These are phyloP conservation scores for Spea multiplicata DNA, from an alignment of 2,113 vertebrate species.

Conservation along the genomic window DNA sequence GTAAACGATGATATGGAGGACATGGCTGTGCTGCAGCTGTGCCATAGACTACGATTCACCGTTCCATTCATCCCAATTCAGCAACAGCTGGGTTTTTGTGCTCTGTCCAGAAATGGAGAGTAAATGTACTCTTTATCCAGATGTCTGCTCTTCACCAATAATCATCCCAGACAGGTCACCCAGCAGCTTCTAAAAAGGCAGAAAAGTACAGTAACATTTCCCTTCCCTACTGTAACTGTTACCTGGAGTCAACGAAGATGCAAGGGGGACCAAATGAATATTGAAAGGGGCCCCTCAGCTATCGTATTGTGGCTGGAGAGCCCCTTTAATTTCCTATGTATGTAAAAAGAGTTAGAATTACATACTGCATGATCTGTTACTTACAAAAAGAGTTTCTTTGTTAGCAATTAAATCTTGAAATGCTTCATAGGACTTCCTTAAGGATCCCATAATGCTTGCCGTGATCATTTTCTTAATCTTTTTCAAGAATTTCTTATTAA, in stretches of 20 bases:
- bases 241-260: no score
- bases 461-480: no score
- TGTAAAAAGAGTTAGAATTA: no score
- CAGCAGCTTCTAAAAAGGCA: constrained; percentile 10
- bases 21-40: neutral
- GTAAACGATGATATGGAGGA: no score
- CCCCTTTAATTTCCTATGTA: no score
- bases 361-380: neutral
- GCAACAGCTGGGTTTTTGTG: neutral
- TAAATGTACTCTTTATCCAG: neutral
- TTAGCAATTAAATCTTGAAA: constrained; percentile 13
- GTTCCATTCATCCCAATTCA: neutral
- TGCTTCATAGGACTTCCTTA: neutral
- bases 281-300: no score
- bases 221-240: no score
- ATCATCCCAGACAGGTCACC: constrained; percentile 18
- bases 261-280: no score
- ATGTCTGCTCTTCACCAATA: neutral
- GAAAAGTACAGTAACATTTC: neutral
- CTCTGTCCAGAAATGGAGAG: neutral
- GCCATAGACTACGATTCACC: neutral
- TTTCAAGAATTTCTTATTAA: neutral
- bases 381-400: constrained; percentile 37
- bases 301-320: no score
- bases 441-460: neutral